Evolutionary conservation across 2,797 vertebrate species (phyloP).

Genomic region (Taenioides sp.): DNA sequence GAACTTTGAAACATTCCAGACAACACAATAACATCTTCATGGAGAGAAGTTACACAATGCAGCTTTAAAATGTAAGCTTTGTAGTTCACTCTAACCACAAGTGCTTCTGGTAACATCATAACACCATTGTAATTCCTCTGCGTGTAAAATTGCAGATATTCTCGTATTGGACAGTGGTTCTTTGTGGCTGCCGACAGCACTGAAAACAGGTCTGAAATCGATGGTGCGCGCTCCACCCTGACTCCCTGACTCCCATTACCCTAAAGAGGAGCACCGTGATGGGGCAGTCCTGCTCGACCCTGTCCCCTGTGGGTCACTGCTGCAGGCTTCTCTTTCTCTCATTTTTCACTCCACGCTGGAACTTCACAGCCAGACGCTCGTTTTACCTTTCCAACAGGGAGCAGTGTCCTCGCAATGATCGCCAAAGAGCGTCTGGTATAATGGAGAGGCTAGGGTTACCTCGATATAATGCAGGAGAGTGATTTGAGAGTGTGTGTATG

Average conservation of each 20-base stretch:
- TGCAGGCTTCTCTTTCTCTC: slow-evolving; percentile 34
- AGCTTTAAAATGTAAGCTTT: background rate
- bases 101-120: background rate
- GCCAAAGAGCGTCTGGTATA: slow-evolving; percentile 8
- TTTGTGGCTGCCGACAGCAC: slow-evolving; percentile 32
- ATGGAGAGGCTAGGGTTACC: slow-evolving; percentile 3
- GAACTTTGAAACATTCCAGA: too few species aligned
- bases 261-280: slow-evolving; percentile 59
- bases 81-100: background rate
- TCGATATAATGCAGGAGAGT: too few species aligned
- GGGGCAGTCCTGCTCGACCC: slow-evolving; percentile 48
- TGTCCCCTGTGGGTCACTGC: slow-evolving; percentile 28
- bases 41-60: background rate
- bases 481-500: too few species aligned
- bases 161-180: background rate
- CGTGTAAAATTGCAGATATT: background rate
- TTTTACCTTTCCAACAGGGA: slow-evolving; percentile 11
- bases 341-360: slow-evolving; percentile 40
- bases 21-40: too few species aligned
- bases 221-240: slow-evolving; percentile 43
- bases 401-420: slow-evolving; percentile 1
- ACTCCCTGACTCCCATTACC: slow-evolving; percentile 50
- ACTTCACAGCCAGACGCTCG: slow-evolving; percentile 11
- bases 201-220: slow-evolving; percentile 46
- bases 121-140: too few species aligned